phyloP scores from a whole-genome alignment of 2,113 vertebrate genomes.

The Gambusia holbrooki region DNA sequence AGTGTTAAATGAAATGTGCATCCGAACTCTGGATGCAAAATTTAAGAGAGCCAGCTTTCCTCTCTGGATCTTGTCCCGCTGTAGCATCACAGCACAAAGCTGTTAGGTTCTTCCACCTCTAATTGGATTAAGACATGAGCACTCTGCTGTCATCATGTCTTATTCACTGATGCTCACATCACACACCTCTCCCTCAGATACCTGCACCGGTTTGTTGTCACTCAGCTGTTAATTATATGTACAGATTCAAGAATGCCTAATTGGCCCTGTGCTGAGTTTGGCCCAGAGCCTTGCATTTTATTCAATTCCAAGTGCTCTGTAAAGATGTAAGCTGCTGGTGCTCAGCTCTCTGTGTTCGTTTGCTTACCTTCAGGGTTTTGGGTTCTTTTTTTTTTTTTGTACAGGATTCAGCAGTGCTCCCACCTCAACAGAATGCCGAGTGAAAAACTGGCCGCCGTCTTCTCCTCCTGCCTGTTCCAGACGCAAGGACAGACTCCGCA shows the following conservation, averaged over 20 bases:
- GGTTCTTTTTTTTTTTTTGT: background rate
- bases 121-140: conserved; percentile 19
- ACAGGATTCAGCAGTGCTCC: conserved; percentile 93
- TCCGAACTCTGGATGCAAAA: background rate
- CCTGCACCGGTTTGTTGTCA: conserved; percentile 13
- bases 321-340: background rate
- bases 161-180: conserved; percentile 16
- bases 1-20: conserved; percentile 1
- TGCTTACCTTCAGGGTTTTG: background rate
- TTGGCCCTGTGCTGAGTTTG: conserved; percentile 59
- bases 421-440: conserved; percentile 91
- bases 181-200: conserved; percentile 25
- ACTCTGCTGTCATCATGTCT: conserved; percentile 19
- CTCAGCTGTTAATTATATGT: conserved; percentile 45
- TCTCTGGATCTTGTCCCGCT: background rate
- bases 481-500: conserved; percentile 88
- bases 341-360: background rate
- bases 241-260: conserved; percentile 62
- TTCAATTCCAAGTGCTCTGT: conserved; percentile 5
- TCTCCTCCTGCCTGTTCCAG: conserved; percentile 95
- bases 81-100: conserved; percentile 1
- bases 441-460: conserved; percentile 85
- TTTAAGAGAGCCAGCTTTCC: background rate
- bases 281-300: conserved; percentile 21
- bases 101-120: conserved; percentile 2